These are phyloP conservation scores for Triops longicaudatus DNA, from an alignment of 1,140 invertebrate species.

Conservation along the genomic window DNA sequence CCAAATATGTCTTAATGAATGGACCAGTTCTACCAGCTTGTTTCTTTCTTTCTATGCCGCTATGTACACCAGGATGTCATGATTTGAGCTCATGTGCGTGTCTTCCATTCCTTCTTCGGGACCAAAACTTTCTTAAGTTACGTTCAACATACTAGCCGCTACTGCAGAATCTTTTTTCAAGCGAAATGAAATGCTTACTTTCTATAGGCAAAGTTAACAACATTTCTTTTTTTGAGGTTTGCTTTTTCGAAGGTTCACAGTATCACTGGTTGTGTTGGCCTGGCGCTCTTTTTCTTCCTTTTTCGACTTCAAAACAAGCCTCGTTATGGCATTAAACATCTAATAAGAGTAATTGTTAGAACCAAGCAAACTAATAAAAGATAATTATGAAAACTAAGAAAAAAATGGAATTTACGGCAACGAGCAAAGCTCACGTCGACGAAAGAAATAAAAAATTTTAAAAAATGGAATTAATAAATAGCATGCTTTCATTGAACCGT, in stretches of 20 bases:
- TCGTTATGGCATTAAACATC: conserved; percentile 67
- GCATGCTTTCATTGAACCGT: no score
- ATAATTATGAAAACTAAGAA: conserved; percentile 18
- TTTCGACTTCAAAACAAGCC: conserved; percentile 58
- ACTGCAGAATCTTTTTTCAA: background rate
- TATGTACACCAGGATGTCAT: conserved; percentile 15
- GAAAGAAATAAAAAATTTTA: no score
- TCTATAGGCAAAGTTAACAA: conserved; percentile 32
- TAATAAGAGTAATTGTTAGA: conserved; percentile 38
- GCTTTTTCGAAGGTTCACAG: conserved; percentile 32
- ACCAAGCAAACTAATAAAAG: conserved; percentile 40
- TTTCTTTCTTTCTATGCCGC: background rate
- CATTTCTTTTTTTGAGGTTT: conserved; percentile 35
- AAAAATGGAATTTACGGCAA: no score
- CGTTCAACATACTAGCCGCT: background rate
- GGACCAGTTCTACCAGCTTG: conserved; percentile 6
- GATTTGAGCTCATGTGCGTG: conserved; percentile 11
- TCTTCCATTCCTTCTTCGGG: background rate
- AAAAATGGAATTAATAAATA: no score
- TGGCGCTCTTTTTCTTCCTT: conserved; percentile 52
- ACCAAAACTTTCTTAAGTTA: background rate
- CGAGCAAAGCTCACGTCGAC: no score
- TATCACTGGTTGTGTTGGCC: conserved; percentile 43
- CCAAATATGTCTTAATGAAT: background rate
- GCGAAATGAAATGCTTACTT: background rate